Base-by-base conservation (phyloP, 2,797 vertebrate genomes). In the Acanthurus tractus region DNA sequence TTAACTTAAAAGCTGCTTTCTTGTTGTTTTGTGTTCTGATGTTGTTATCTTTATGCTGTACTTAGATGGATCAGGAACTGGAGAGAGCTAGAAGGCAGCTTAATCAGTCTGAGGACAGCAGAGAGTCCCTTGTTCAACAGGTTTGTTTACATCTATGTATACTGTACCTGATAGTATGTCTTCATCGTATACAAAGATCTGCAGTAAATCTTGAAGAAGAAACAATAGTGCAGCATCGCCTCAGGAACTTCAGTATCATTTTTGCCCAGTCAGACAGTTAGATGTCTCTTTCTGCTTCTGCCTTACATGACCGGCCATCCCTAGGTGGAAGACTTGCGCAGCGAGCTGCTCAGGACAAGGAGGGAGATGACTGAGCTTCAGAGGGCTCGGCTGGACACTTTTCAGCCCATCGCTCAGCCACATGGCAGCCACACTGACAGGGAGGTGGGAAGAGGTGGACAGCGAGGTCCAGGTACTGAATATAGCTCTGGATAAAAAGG, bases 261-360 rank as follows among this genome's bases (percentile, higher is more conserved):
- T 40, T 81, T 79, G 44, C 40, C 2, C 56, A 55, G 59, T 70
- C 45, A 80, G 54, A 55, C 48, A 54, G 66, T 63, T 15, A 34
- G 20, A 68, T 69, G 63, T 79, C 69, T 79, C 48, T 50, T 42
- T 78, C 55, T 74, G 17, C 53, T 6, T 78, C 44, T 53, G 22
- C 34, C 72, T 76, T 36, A 23, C 75, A 12, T 3, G 63, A 18
- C 25, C 67, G 55, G 29, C 50, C 42, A 57, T 84, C 44, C 11
- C 50, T 87, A 99, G 98, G 94, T 99, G 85, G 96, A 97, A 75
- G 96, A 96, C 76, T 93, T 99, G 86, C 96, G 87, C 10, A 86
- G 88, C 10, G 96, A 97, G 42, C 95, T 98, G 66, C 69, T 93
- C 72, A 96, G 94, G 94, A 93, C 91, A 34, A 97, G 94, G 88